A percentile compares a stretch with the other conserved stretches of the same genome.
These are phyloP conservation scores for Nephila pilipes DNA, from an alignment of 1,140 invertebrate species.

Conservation along the genomic window DNA sequence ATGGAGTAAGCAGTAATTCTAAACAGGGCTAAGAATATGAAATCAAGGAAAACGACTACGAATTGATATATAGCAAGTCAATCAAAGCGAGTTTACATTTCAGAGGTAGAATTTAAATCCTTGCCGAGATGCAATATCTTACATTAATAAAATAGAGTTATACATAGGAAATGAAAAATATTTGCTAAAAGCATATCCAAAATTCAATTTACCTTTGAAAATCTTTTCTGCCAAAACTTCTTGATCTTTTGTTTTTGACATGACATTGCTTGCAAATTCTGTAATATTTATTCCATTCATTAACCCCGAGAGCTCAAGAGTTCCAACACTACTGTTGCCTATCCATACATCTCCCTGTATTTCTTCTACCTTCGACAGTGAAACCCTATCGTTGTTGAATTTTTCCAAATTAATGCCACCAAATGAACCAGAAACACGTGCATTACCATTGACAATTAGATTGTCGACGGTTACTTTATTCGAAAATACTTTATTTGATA, in stretches of 20 bases:
- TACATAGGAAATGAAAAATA: too few relatives aligned
- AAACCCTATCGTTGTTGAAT: constrained; percentile 28
- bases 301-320: constrained; percentile 1
- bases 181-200: too few relatives aligned
- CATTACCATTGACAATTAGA: constrained; percentile 1
- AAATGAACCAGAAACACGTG: not conserved
- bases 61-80: too few relatives aligned
- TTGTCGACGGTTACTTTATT: constrained; percentile 26
- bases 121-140: too few relatives aligned
- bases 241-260: constrained; percentile 69
- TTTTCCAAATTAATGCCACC: constrained; percentile 1
- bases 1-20: too few relatives aligned
- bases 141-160: too few relatives aligned
- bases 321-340: not conserved
- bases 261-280: constrained; percentile 70
- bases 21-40: too few relatives aligned
- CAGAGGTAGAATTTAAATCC: too few relatives aligned
- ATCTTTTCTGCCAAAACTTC: constrained; percentile 34
- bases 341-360: constrained; percentile 55
- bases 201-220: constrained; percentile 53
- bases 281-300: constrained; percentile 62
- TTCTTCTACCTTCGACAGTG: not conserved
- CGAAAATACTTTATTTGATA: constrained; percentile 53
- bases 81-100: too few relatives aligned
- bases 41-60: too few relatives aligned